Evolutionary conservation across 2,113 vertebrate species (phyloP).

Genomic region (Mus pahari): DNA sequence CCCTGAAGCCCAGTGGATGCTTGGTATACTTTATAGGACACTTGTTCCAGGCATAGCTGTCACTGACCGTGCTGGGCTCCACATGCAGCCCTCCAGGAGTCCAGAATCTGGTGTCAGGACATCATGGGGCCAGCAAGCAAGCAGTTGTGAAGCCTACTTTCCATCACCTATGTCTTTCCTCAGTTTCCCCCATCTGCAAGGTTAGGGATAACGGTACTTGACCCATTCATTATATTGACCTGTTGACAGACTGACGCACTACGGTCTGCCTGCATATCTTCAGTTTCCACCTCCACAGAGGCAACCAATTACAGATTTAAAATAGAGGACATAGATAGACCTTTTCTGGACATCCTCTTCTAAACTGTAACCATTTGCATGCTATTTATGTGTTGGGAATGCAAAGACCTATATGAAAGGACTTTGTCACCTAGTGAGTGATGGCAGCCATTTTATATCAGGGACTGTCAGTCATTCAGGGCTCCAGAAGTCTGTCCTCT

Average conservation of each 20-base stretch:
- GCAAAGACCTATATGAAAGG: not conserved
- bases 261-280: not conserved
- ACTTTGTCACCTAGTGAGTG: not conserved
- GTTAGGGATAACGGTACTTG: not conserved
- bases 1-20: rapidly evolving
- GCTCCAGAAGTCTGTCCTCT: not conserved
- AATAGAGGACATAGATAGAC: not conserved
- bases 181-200: not conserved
- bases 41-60: not conserved
- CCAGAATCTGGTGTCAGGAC: not conserved
- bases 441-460: not conserved
- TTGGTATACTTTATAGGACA: not conserved
- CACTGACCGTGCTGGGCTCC: not conserved
- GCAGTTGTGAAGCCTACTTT: not conserved
- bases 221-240: not conserved
- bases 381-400: not conserved
- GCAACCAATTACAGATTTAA: not conserved
- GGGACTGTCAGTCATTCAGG: too few species aligned
- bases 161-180: not conserved
- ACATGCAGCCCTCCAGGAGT: not conserved
- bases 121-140: not conserved
- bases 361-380: not conserved
- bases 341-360: not conserved
- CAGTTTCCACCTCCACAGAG: not conserved
- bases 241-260: not conserved